phyloP scores from a whole-genome alignment of 92 coral and sea anemone species.

The Chrysogorgia sp. region DNA sequence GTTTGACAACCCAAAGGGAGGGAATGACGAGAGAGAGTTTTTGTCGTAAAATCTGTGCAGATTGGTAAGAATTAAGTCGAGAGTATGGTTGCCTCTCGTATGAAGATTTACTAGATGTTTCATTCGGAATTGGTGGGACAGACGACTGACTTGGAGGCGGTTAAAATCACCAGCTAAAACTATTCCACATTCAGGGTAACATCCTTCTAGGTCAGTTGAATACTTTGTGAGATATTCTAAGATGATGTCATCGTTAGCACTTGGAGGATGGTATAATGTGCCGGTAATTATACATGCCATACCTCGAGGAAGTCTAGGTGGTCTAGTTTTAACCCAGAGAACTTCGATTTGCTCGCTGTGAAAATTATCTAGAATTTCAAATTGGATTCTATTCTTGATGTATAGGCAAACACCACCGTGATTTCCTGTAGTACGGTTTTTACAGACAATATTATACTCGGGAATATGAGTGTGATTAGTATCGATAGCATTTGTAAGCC shows the following conservation, averaged over 20 bases:
- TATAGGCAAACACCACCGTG: too few relatives aligned
- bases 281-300: not conserved
- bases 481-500: slow-evolving; percentile 1
- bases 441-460: not conserved
- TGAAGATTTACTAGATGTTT: too few relatives aligned
- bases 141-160: not conserved
- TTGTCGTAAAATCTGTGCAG: too few relatives aligned
- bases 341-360: slow-evolving; percentile 15
- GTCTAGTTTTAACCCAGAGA: slow-evolving; percentile 8
- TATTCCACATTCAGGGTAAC: too few relatives aligned
- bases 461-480: not conserved
- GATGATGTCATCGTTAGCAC: too few relatives aligned
- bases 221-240: too few relatives aligned
- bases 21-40: slow-evolving; percentile 10
- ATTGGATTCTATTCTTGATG: not conserved
- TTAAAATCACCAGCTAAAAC: too few relatives aligned
- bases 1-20: slow-evolving; percentile 3
- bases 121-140: too few relatives aligned
- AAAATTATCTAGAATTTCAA: not conserved
- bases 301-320: slow-evolving; percentile 12
- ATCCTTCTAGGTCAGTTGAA: too few relatives aligned
- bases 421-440: slow-evolving; percentile 1
- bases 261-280: slow-evolving; percentile 18
- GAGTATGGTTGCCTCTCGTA: too few relatives aligned
- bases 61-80: too few relatives aligned